Evolutionary conservation across 2,113 vertebrate species (phyloP).

Genomic region (Indicator indicator): DNA sequence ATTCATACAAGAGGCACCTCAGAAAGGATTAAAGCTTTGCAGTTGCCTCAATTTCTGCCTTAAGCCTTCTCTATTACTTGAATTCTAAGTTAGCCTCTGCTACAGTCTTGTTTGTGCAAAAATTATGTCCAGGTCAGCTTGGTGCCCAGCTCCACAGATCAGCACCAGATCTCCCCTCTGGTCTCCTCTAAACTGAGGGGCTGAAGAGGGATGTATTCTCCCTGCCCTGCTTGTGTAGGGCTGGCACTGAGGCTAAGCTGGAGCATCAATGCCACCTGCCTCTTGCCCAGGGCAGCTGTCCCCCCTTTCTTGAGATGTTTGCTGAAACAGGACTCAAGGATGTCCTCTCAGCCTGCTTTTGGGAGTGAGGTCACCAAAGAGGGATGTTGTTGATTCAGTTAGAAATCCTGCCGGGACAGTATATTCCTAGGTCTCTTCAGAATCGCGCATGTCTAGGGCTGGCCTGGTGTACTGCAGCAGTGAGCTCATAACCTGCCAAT

Average conservation of each 20-base stretch:
- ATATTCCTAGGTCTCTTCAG: neutral
- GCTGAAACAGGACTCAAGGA: neutral
- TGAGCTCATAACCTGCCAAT: neutral
- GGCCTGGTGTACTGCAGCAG: neutral
- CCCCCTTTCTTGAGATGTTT: neutral
- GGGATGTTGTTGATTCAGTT: neutral
- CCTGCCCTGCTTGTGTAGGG: rapidly evolving
- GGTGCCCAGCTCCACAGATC: neutral
- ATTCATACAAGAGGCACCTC: neutral
- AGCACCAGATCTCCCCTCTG: neutral
- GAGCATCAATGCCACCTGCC: neutral
- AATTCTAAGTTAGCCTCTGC: neutral
- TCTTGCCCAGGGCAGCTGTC: neutral
- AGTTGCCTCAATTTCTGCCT: neutral
- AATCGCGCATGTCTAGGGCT: neutral
- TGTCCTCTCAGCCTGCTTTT: neutral
- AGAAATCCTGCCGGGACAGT: neutral
- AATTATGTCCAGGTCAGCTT: neutral
- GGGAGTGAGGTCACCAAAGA: neutral
- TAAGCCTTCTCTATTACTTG: neutral
- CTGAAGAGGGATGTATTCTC: neutral
- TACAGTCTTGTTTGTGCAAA: neutral
- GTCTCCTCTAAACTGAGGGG: neutral
- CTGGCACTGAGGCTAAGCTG: neutral
- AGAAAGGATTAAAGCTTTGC: neutral